Percentiles rank a stretch among this genome's conserved stretches.
phyloP scores from a whole-genome alignment of 2,797 vertebrate genomes.

The Pseudomugil tenellus region DNA sequence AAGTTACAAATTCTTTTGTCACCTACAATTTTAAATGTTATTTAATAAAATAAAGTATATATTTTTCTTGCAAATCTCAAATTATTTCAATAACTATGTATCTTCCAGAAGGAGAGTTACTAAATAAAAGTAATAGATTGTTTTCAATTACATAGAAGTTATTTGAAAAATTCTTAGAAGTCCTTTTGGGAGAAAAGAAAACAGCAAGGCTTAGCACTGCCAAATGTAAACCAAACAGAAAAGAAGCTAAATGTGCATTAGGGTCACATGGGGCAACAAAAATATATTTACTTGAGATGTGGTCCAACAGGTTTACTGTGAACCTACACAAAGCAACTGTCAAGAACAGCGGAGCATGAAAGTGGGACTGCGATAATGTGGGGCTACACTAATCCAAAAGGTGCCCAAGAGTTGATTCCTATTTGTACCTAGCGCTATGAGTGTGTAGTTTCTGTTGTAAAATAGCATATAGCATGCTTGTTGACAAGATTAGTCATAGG shows the following conservation, averaged over 20 bases:
- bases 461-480: neutral
- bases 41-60: neutral
- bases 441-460: neutral
- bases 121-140: neutral
- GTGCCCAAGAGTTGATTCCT: neutral
- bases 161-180: neutral
- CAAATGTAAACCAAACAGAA: neutral
- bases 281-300: neutral
- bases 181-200: neutral
- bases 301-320: neutral
- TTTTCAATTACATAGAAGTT: neutral
- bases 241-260: neutral
- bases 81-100: neutral
- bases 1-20: no score
- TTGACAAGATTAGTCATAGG: neutral
- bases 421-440: no score
- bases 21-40: no score
- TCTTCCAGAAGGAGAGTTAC: neutral
- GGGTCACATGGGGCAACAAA: neutral
- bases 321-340: neutral
- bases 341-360: no score
- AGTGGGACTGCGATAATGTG: conserved; percentile 1
- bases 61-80: neutral
- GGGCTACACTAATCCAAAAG: neutral
- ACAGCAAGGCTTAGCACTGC: neutral